phyloP scores from a whole-genome alignment of 1,140 invertebrate genomes.

The Eumeta japonica region DNA sequence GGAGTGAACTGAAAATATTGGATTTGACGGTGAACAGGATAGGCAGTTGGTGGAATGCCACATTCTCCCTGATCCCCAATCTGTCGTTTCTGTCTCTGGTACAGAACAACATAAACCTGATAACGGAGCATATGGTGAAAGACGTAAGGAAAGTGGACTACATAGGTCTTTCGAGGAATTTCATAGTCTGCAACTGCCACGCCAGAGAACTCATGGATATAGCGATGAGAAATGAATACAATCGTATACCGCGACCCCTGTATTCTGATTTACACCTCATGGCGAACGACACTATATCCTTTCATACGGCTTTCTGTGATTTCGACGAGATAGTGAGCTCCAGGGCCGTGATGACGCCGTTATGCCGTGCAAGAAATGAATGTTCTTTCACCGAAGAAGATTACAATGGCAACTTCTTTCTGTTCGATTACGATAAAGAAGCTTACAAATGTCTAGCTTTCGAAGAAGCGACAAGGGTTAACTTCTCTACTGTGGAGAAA shows the following conservation, averaged over 20 bases:
- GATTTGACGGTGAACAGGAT: constrained; percentile 56
- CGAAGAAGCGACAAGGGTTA: constrained; percentile 11
- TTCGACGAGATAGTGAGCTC: constrained; percentile 22
- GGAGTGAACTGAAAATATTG: constrained; percentile 47
- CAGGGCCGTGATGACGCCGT: constrained; percentile 3
- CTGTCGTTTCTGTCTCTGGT: constrained; percentile 45
- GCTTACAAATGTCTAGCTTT: constrained; percentile 31
- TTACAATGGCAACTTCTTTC: constrained; percentile 16
- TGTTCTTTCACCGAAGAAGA: not conserved
- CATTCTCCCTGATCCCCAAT: constrained; percentile 32
- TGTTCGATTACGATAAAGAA: constrained; percentile 29
- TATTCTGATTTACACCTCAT: not conserved
- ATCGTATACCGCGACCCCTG: not conserved
- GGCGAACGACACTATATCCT: constrained; percentile 8
- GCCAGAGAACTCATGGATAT: constrained; percentile 48
- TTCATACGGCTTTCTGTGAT: constrained; percentile 20
- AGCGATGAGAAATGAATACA: constrained; percentile 27
- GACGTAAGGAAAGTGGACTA: constrained; percentile 41
- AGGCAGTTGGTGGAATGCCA: constrained; percentile 45
- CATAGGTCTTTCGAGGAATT: constrained; percentile 51
- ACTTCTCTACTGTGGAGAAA: constrained; percentile 17
- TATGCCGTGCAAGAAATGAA: not conserved
- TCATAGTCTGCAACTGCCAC: constrained; percentile 57
- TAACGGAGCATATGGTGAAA: constrained; percentile 49
- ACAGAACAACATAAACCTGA: constrained; percentile 57